A percentile compares a stretch with the other conserved stretches of the same genome.
phyloP scores from a whole-genome alignment of 2,888 invertebrate genomes.

The Notodonta ziczac region DNA sequence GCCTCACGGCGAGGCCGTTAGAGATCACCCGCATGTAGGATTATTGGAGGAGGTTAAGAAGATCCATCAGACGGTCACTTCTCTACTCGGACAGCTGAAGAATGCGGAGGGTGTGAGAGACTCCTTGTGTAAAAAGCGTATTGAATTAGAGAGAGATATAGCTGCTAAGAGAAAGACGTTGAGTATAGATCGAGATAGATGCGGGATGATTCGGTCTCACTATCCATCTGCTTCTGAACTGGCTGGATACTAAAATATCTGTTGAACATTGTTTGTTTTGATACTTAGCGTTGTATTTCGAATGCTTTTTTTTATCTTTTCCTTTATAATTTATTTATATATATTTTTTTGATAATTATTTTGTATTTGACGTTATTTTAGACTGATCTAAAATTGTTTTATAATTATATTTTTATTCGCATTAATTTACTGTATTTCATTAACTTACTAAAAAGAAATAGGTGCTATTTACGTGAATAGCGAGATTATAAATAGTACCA shows the following conservation, averaged over 20 bases:
- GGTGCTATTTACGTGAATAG: no score
- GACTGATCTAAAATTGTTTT: neutral
- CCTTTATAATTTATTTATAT: neutral
- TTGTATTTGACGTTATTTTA: neutral
- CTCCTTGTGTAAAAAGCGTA: slow-evolving; percentile 84
- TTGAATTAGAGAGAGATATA: slow-evolving; percentile 87
- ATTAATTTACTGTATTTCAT: neutral
- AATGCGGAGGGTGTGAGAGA: slow-evolving; percentile 85
- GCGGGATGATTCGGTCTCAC: slow-evolving; percentile 86
- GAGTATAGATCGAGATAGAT: slow-evolving; percentile 87
- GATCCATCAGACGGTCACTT: slow-evolving; percentile 88
- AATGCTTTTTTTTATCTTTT: slow-evolving; percentile 1
- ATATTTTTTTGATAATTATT: neutral
- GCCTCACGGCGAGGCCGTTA: slow-evolving; percentile 92
- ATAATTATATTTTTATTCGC: neutral
- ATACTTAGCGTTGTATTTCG: neutral
- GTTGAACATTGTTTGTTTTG: slow-evolving; percentile 15
- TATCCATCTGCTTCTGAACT: slow-evolving; percentile 88
- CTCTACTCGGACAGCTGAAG: slow-evolving; percentile 86
- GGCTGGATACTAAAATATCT: slow-evolving; percentile 76
- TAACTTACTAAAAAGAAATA: neutral
- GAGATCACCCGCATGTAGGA: slow-evolving; percentile 91
- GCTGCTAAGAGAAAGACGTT: slow-evolving; percentile 88
- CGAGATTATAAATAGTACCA: no score
- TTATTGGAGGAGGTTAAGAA: slow-evolving; percentile 89